phyloP scores from a whole-genome alignment of 1,140 invertebrate genomes.

The Papilio polyxenes region DNA sequence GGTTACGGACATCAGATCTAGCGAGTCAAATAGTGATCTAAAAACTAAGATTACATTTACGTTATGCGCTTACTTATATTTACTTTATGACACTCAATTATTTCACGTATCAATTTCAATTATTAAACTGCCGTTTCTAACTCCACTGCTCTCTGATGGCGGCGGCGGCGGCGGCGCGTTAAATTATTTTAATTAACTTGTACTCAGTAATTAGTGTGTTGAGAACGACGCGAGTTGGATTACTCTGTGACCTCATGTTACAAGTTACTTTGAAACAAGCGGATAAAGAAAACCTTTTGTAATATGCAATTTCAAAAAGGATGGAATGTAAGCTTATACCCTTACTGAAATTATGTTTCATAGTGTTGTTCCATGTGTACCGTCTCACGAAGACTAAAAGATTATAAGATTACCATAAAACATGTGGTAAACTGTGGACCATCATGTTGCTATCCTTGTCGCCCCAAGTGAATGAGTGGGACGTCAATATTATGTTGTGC shows the following conservation, averaged over 20 bases:
- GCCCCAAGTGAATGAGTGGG: no score
- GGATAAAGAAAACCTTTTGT: not conserved
- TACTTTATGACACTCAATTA: not conserved
- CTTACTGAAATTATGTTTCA: not conserved
- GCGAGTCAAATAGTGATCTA: no score
- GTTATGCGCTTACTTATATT: no score
- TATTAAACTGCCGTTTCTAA: not conserved
- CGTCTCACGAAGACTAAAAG: no score
- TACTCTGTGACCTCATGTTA: not conserved
- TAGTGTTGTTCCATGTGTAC: not conserved
- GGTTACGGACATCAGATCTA: no score
- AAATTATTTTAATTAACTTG: constrained; percentile 20
- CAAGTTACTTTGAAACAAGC: not conserved
- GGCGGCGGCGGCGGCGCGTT: not conserved
- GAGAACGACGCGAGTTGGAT: not conserved
- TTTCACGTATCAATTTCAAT: not conserved
- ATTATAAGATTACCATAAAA: no score
- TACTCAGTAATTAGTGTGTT: not conserved
- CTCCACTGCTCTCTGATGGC: not conserved
- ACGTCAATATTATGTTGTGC: no score
- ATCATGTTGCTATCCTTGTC: no score
- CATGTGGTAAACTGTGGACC: no score
- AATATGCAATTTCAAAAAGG: not conserved
- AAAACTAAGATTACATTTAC: no score
- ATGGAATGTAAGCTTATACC: not conserved